Evolutionary conservation across 2,113 vertebrate species (phyloP).

Genomic region (Papio anubis): DNA sequence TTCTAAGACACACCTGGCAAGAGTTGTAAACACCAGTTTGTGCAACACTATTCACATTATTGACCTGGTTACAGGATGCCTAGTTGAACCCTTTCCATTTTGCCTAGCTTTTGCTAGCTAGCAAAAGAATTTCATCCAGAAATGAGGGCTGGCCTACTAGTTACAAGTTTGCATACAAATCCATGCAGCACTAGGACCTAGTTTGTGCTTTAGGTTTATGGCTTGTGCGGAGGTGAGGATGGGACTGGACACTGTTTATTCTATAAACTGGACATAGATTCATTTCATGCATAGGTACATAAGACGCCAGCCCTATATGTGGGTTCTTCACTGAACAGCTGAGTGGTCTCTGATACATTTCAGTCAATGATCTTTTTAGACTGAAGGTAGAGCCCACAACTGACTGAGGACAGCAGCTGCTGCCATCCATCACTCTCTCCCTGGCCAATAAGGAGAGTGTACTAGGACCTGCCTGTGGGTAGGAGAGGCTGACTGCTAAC

Average conservation of each 20-base stretch:
- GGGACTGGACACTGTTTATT: neutral
- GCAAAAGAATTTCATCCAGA: neutral
- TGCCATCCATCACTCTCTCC: slow-evolving; percentile 70
- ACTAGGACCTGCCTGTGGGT: slow-evolving; percentile 48
- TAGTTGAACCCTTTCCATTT: neutral
- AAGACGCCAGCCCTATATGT: neutral
- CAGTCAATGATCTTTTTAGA: slow-evolving; percentile 69
- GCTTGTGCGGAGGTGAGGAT: neutral
- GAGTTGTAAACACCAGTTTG: neutral
- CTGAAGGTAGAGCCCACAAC: slow-evolving; percentile 60
- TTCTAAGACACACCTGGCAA: neutral
- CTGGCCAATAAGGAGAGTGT: slow-evolving; percentile 67
- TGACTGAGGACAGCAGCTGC: slow-evolving; percentile 83
- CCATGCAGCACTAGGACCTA: neutral
- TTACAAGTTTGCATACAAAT: neutral
- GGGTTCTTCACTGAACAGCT: slow-evolving; percentile 63
- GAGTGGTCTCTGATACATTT: slow-evolving; percentile 63
- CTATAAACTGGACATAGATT: neutral
- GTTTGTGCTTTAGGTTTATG: neutral
- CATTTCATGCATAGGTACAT: neutral
- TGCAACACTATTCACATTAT: neutral
- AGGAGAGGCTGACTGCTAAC: slow-evolving; percentile 78
- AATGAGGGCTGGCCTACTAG: neutral
- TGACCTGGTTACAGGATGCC: neutral
- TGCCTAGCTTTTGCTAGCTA: neutral